Evolutionary conservation across 2,888 invertebrate genomes (phyloP).

Genomic region (Yponomeuta cagnagella): DNA sequence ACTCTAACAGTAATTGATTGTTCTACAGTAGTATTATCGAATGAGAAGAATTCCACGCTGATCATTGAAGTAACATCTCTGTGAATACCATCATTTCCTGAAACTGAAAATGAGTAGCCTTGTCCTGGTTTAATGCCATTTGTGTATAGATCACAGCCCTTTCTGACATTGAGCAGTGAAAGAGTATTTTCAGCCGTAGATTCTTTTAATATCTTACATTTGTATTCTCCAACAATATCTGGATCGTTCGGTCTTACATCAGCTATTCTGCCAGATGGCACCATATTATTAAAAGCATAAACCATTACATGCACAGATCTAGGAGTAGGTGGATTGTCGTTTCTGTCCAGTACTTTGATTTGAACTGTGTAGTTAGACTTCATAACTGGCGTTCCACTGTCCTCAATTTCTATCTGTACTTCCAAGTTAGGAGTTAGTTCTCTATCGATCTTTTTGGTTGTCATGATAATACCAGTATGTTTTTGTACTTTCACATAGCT

Average conservation of each 20-base stretch:
- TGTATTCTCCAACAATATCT: constrained; percentile 92
- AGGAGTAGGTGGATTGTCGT: constrained; percentile 92
- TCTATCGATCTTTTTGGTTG: constrained; percentile 87
- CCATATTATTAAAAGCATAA: constrained; percentile 83
- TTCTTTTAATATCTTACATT: constrained; percentile 86
- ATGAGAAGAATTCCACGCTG: constrained; percentile 86
- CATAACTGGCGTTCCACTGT: constrained; percentile 90
- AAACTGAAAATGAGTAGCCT: constrained; percentile 85
- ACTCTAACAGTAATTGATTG: constrained; percentile 88
- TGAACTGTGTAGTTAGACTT: constrained; percentile 85
- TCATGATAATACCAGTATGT: constrained; percentile 86
- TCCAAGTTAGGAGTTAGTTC: constrained; percentile 86
- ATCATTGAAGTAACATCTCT: constrained; percentile 91
- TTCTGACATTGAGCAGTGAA: constrained; percentile 81
- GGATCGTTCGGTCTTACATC: constrained; percentile 94
- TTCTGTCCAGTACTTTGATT: constrained; percentile 88
- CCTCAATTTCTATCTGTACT: constrained; percentile 88
- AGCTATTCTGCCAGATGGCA: constrained; percentile 89
- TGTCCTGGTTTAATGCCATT: constrained; percentile 82
- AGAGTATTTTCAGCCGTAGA: constrained; percentile 75
- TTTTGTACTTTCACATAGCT: constrained; percentile 85
- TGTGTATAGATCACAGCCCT: constrained; percentile 87
- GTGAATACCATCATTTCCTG: constrained; percentile 93
- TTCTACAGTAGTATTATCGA: constrained; percentile 87
- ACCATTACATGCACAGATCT: constrained; percentile 88